These are phyloP conservation scores for Struthio camelus DNA, from an alignment of 2,113 vertebrate genomes.

Conservation along the genomic window DNA sequence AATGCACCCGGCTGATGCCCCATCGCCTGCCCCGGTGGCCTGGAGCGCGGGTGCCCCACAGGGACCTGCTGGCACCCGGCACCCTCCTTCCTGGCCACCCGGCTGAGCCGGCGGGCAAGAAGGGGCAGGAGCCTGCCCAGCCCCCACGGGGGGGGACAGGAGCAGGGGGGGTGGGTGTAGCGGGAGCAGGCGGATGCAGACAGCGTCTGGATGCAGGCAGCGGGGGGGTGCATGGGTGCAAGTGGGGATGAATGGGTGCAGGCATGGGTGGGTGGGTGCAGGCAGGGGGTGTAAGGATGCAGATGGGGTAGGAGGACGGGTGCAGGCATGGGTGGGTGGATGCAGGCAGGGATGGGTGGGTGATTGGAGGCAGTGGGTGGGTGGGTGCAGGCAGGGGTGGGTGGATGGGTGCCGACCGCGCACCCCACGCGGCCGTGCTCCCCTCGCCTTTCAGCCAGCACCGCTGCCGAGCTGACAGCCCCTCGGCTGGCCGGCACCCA, in stretches of 20 bases:
- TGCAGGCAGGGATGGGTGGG: neutral
- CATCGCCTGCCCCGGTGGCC: neutral
- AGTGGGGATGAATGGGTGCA: neutral
- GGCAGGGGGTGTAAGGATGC: neutral
- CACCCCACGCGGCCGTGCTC: neutral
- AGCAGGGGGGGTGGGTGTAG: neutral
- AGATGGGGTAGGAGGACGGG: neutral
- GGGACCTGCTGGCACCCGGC: neutral
- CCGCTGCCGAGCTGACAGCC: neutral
- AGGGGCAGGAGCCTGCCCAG: too few species aligned
- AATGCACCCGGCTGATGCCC: fast-evolving
- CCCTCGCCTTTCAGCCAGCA: neutral
- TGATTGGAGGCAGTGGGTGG: neutral
- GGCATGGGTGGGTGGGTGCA: neutral
- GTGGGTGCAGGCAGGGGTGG: neutral
- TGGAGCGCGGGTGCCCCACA: fast-evolving
- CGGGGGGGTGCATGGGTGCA: neutral
- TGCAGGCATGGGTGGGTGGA: neutral
- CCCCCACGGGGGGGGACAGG: neutral
- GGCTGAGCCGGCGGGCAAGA: too few species aligned
- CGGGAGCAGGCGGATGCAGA: neutral
- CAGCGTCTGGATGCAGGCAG: neutral
- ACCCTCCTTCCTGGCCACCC: neutral
- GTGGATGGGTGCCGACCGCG: neutral
- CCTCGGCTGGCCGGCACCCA: too few species aligned